Percentiles rank a stretch among this genome's conserved stretches.
These are phyloP conservation scores for Epirrita christyi DNA, from an alignment of 2,888 invertebrate genomes.

Conservation along the genomic window DNA sequence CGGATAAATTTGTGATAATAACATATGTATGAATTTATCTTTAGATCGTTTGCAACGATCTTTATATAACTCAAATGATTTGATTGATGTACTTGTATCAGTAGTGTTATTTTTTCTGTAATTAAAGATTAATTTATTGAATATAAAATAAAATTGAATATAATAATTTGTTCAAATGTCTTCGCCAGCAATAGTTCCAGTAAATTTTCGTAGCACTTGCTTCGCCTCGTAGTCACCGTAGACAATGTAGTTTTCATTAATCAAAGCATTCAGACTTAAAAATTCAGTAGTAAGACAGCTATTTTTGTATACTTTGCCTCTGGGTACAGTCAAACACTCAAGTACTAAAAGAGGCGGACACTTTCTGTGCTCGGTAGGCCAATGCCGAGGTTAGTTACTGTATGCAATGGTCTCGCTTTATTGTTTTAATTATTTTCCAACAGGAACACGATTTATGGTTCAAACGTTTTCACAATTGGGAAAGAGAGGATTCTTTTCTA, in stretches of 20 bases:
- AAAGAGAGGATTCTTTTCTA: background rate
- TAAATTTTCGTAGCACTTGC: background rate
- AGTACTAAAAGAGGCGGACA: constrained; percentile 12
- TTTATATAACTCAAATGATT: too few species aligned
- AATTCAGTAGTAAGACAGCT: background rate
- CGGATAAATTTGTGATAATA: too few species aligned
- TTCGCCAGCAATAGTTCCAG: too few species aligned
- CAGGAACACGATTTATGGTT: background rate
- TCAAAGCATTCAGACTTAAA: background rate
- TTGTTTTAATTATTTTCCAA: constrained; percentile 7
- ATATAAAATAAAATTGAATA: too few species aligned
- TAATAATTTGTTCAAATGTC: too few species aligned
- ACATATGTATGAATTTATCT: too few species aligned
- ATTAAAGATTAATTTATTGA: too few species aligned
- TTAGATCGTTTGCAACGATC: too few species aligned
- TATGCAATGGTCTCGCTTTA: constrained; percentile 4
- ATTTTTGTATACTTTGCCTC: constrained; percentile 4
- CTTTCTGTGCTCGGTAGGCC: constrained; percentile 4
- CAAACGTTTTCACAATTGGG: background rate
- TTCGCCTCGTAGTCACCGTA: background rate
- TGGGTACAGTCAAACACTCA: constrained; percentile 10
- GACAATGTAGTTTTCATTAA: background rate
- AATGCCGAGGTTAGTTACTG: constrained; percentile 22
- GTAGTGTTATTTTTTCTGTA: too few species aligned
- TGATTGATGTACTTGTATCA: too few species aligned